Base-by-base conservation (phyloP, 1,140 invertebrate species). In the Zaprionus davidi region DNA sequence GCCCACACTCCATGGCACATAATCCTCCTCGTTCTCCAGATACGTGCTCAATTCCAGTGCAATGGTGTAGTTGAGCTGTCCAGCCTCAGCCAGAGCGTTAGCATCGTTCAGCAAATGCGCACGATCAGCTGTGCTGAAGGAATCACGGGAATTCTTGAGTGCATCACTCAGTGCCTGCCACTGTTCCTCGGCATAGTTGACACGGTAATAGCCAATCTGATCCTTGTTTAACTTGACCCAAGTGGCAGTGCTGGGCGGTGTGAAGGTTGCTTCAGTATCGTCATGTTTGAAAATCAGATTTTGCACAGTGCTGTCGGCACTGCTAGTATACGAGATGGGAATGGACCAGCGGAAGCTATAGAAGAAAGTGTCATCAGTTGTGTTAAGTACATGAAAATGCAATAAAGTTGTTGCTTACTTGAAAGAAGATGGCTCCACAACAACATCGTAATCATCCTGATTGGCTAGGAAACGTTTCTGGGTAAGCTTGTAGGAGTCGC, bases 171-270 rank as follows among this genome's bases (percentile, higher is more conserved):
- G 92, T 2, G 88, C 93, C 24, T 94, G 78, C 97, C 97, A 98
- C 77, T 95, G 94, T 1, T 93, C 91, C 3, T 82, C 17, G 1
- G 94, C 92, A 84, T 99, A 99, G 90, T 98, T 98, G 0, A 98
- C 97, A 51, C 97, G 94, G 92, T 98, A 99, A 88, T 96, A 99
- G 1, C 98, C 98, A 13, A 96, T 94, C 94, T 98, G 97, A 71
- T 96, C 94, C 55, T 95, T 94, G 88, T 99, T 99, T 38, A 98
- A 95, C 93, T 98, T 98, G 1, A 98, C 93, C 96, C 97, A 98
- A n/a, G 93, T 93, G 1, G 94, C 93, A 31, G 82, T 56, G 20
- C 59, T 71, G 5, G 62, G 12, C 2, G 90, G 59, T 0, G 78
- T 77, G 6, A 93, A 62, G 53, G 55, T 79, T 11, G 78, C 79